Evolutionary conservation across 1,140 invertebrate species (phyloP).

Genomic region (Tetramorium simillimum): DNA sequence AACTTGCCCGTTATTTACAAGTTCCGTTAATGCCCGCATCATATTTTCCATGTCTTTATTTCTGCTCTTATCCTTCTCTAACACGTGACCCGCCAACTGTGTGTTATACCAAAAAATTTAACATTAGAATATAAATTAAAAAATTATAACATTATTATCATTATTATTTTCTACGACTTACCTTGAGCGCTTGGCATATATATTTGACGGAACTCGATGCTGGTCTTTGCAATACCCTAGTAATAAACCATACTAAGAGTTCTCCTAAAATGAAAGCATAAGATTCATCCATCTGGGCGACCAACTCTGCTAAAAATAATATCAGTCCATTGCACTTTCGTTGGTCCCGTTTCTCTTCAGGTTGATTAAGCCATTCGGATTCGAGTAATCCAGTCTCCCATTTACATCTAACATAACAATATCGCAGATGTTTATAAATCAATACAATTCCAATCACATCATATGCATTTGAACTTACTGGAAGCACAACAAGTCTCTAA

Average conservation of each 20-base stretch:
- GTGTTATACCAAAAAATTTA: not conserved
- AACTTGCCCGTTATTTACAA: conserved; percentile 80
- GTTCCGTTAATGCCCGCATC: conserved; percentile 80
- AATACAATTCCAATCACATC: not conserved
- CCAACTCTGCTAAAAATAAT: conserved; percentile 82
- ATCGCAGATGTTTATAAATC: not conserved
- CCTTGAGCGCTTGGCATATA: conserved; percentile 85
- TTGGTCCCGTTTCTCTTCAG: conserved; percentile 77
- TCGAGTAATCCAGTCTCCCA: conserved; percentile 76
- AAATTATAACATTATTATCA: not conserved
- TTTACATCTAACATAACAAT: conserved; percentile 76
- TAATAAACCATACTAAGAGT: conserved; percentile 80
- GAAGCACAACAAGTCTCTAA: conserved; percentile 83
- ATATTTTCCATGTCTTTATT: conserved; percentile 82
- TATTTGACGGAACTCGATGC: conserved; percentile 83
- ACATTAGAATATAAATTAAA: not conserved
- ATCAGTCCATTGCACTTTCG: conserved; percentile 83
- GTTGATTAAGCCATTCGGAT: conserved; percentile 74
- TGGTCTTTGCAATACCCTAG: conserved; percentile 80
- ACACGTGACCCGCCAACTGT: conserved; percentile 82
- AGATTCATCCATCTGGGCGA: conserved; percentile 81
- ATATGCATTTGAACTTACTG: conserved; percentile 74
- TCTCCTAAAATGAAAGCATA: conserved; percentile 79
- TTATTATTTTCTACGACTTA: conserved; percentile 33
- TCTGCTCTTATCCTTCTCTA: conserved; percentile 79